Evolutionary conservation across 2,113 vertebrate species (phyloP).

Genomic region (Eupsittula cactorum): DNA sequence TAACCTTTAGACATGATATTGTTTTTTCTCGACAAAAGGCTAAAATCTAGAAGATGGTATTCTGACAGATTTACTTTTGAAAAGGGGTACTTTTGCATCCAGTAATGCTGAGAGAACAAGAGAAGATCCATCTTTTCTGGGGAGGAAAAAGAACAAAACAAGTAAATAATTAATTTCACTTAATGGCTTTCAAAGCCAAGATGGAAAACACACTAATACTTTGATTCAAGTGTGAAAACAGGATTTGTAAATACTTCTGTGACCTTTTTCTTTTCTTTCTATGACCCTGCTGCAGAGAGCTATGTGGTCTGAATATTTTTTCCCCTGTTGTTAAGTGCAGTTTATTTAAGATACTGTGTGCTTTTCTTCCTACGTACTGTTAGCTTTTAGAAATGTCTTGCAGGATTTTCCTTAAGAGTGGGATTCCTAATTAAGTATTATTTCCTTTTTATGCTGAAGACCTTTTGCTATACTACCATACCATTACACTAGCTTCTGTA

Average conservation of each 20-base stretch:
- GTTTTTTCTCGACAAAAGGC: neutral
- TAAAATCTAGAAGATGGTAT: neutral
- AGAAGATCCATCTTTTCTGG: neutral
- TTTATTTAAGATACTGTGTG: conserved; percentile 27
- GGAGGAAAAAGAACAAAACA: neutral
- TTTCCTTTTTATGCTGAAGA: neutral
- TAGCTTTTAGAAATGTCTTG: neutral
- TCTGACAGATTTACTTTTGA: neutral
- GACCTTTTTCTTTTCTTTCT: conserved; percentile 2
- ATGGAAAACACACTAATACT: neutral
- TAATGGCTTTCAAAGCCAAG: conserved; percentile 35
- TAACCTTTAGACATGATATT: conserved; percentile 13
- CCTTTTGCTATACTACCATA: neutral
- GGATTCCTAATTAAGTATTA: neutral
- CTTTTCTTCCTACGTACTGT: neutral
- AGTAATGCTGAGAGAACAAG: neutral
- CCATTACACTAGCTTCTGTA: neutral
- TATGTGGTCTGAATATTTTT: neutral
- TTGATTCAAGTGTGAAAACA: conserved; percentile 14
- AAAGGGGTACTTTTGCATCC: neutral
- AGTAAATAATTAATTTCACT: conserved; percentile 50
- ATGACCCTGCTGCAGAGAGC: neutral
- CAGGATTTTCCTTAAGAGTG: neutral
- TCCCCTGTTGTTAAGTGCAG: neutral
- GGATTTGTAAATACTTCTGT: neutral